Evolutionary conservation across 2,888 invertebrate genomes (phyloP).

Genomic region (Hydrotaea cyrtoneurina): DNA sequence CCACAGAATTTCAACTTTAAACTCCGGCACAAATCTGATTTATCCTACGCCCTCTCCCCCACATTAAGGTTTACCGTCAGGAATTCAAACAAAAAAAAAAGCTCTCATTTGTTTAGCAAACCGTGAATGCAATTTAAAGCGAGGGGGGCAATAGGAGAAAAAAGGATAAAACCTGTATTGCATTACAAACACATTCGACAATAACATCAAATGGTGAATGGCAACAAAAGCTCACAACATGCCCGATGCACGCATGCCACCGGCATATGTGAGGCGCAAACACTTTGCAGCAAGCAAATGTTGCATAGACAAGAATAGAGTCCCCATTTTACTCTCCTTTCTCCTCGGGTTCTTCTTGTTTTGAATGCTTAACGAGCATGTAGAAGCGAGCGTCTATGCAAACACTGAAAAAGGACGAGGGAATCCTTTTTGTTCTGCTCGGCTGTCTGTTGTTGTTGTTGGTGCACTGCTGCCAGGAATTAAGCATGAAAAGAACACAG

Average conservation of each 20-base stretch:
- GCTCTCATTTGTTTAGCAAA: conserved; percentile 77
- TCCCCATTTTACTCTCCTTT: conserved; percentile 29
- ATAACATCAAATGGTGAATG: conserved; percentile 35
- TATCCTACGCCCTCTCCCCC: no score
- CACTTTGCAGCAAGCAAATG: conserved; percentile 30
- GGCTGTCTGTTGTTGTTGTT: not conserved
- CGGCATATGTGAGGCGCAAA: conserved; percentile 36
- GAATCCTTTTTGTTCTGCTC: conserved; percentile 3
- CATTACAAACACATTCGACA: conserved; percentile 37
- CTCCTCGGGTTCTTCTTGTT: not conserved
- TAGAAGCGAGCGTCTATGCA: conserved; percentile 39
- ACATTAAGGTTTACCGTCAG: conserved; percentile 24
- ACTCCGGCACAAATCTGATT: conserved; percentile 14
- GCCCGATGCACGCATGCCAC: conserved; percentile 23
- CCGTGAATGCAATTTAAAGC: conserved; percentile 71
- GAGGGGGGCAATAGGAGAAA: not conserved
- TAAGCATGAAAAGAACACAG: conserved; percentile 30
- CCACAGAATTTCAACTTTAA: conserved; percentile 26
- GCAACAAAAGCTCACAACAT: conserved; percentile 50
- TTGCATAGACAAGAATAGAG: conserved; percentile 37
- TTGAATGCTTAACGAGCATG: conserved; percentile 36
- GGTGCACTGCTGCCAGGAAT: conserved; percentile 27
- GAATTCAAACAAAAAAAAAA: conserved; percentile 31
- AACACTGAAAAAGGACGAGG: conserved; percentile 33
- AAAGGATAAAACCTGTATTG: conserved; percentile 38